Evolutionary conservation across 1,140 invertebrate genomes (phyloP), one percentile per base, ranked within the genome.

Genomic region (Tetraneura akinire): DNA sequence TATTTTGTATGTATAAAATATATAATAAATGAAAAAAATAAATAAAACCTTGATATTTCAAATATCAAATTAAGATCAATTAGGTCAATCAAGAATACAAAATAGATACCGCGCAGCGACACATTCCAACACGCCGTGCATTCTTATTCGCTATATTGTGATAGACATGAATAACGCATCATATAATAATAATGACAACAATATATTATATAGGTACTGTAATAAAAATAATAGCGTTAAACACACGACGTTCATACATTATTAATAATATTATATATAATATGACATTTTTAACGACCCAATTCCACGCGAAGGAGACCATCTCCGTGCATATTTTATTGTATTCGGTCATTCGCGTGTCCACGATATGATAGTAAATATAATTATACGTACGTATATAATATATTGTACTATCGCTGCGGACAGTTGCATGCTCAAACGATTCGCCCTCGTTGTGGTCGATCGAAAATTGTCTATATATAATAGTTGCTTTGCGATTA

Each of bases 281-380:
- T 37, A 37, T 37, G 32, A 37, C 32, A 37, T 37, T 64, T n/a
- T 18, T 64, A 47, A 45, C 66, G 66, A 68, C 66, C 66, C 23
- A 68, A 47, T 68, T 68, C 23, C 66, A n/a, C 13, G 66, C 32
- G 64, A n/a, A 29, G 45, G 32, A 60, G 16, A 60, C 26, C 32
- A 37, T 37, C 32, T 37, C 32, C 8, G 13, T 29, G 26, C 26
- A 5, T 60, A 13, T 26, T 60, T 26, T 16, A 60, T 14, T n/a
- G n/a, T 51, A 9, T 23, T 18, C 68, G 47, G 45, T 16, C 68
- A 45, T 18, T 51, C 47, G 45, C 23, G n/a, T 68, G 37, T 68
- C 51, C 2, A n/a, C 18, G n/a, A n/a, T 14, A n/a, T n/a, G 64
- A 68, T 37, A 68, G 37, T n/a, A 14, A 4, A 37, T 68, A n/a